Percentiles rank a stretch among this genome's conserved stretches.
Conservation (phyloP, 2,113 vertebrate species). For the Varanus salvator region DNA sequence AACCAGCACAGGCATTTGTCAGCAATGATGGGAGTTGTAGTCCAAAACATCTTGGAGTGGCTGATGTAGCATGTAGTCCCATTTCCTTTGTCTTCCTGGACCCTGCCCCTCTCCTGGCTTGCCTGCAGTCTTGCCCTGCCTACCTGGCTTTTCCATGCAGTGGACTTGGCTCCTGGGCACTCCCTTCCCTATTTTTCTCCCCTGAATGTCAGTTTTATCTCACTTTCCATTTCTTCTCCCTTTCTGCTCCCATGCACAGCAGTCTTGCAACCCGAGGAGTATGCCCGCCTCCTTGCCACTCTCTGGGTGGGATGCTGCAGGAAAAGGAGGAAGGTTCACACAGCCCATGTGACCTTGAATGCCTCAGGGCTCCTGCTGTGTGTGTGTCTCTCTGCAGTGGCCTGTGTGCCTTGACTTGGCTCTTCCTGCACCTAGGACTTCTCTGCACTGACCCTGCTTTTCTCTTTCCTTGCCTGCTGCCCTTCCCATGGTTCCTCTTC, state of each 20-base stretch:
- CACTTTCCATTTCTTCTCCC: background rate
- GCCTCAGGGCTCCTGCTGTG: too few species aligned
- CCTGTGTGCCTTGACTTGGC: background rate
- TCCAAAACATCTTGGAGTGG: too few species aligned
- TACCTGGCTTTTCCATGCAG: background rate
- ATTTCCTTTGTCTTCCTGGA: background rate
- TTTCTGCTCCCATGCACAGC: background rate
- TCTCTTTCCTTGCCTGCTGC: too few species aligned
- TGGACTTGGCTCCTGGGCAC: background rate
- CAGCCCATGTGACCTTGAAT: background rate
- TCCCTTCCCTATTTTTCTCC: background rate
- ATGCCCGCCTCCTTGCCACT: background rate
- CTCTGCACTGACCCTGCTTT: too few species aligned
- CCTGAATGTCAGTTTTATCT: too few species aligned
- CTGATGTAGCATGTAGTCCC: background rate
- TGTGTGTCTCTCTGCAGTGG: background rate
- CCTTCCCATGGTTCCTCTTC: background rate
- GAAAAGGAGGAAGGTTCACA: background rate
- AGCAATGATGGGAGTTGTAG: too few species aligned
- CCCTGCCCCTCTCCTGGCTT: too few species aligned
- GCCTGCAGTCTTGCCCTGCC: background rate
- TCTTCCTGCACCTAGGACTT: background rate
- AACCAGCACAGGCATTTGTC: too few species aligned
- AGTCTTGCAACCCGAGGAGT: background rate
- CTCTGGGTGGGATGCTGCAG: background rate